Evolutionary conservation across 2,888 invertebrate genomes (phyloP).

Genomic region (Cyaniris semiargus): DNA sequence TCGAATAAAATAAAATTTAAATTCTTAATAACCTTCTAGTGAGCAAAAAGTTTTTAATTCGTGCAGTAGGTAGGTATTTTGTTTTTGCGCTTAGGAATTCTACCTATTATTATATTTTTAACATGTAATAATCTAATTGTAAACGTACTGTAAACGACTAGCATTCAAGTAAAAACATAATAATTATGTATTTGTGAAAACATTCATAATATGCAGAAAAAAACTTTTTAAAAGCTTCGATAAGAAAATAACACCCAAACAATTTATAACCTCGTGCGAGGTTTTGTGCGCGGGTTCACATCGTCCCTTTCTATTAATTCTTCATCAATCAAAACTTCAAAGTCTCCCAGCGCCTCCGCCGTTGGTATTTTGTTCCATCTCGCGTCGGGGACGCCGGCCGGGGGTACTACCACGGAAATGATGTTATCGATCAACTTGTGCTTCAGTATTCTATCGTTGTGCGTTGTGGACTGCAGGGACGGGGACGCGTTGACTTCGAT

Average conservation of each 20-base stretch:
- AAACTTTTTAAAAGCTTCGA: neutral
- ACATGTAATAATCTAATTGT: no score
- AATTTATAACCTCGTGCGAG: conserved; percentile 25
- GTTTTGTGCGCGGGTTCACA: conserved; percentile 38
- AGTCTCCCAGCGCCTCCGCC: conserved; percentile 88
- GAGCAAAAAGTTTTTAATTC: no score
- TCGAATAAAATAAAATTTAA: no score
- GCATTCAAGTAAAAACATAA: neutral
- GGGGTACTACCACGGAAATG: conserved; percentile 93
- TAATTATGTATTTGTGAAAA: neutral
- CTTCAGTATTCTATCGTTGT: conserved; percentile 95
- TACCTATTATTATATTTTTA: no score
- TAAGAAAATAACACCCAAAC: conserved; percentile 19
- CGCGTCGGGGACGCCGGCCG: conserved; percentile 93
- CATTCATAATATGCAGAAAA: conserved; percentile 48
- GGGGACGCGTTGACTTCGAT: conserved; percentile 98
- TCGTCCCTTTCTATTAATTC: conserved; percentile 87
- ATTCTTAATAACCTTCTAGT: no score
- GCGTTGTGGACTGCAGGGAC: conserved; percentile 95
- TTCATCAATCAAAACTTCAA: conserved; percentile 91
- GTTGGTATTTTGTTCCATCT: conserved; percentile 92
- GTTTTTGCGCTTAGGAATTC: no score
- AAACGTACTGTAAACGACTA: neutral
- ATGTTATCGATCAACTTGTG: conserved; percentile 97
- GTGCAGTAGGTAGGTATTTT: no score